Base-by-base conservation (phyloP, 2,113 vertebrate genomes). In the Tupaia chinensis region DNA sequence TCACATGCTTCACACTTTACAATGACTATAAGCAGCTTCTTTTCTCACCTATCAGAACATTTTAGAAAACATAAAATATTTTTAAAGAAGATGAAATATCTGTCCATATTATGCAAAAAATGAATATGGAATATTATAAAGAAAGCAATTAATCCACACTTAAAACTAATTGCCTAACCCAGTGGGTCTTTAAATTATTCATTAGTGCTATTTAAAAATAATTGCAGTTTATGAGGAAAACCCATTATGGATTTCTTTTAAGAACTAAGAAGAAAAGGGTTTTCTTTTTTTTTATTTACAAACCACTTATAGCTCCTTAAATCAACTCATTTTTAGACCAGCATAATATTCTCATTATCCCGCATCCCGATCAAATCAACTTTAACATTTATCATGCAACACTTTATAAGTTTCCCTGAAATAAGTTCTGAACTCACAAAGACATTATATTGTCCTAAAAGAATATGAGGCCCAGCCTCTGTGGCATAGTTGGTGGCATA, bases 141-240 rank as follows among this genome's bases (percentile, higher is more conserved):
- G 96, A 97, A 97, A 97, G 97, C 97, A 96, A 97, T 98, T 97
- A 98, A 97, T 97, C 90, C 84, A 95, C 97, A 97, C 96, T 97
- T 97, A 97, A 97, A 96, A 96, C 95, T 98, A 97, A 98, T 97
- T 97, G 97, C 96, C 73, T 97, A 96, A 89, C 96, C 97, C 97
- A 97, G 93, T 97, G 97, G 97, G 95, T 97, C 96, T 98, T 98
- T 97, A 98, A 98, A 98, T 98, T 97, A 98, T 98, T 98, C 98
- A 98, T 98, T 96, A 98, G 96, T 25, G 77, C 96, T 97, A 93
- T 97, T 97, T 98, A 96, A 97, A 97, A 97, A 98, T 98, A 98
- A 98, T 97, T 97, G 94, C 93, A 89, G 93, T 97, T 97, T 97
- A 97, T 97, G 96, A 97, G 77, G 94, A 97, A 97, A 97, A 93